These are phyloP conservation scores for Anthoscopus minutus DNA, from an alignment of 2,113 vertebrate genomes.

Conservation along the genomic window DNA sequence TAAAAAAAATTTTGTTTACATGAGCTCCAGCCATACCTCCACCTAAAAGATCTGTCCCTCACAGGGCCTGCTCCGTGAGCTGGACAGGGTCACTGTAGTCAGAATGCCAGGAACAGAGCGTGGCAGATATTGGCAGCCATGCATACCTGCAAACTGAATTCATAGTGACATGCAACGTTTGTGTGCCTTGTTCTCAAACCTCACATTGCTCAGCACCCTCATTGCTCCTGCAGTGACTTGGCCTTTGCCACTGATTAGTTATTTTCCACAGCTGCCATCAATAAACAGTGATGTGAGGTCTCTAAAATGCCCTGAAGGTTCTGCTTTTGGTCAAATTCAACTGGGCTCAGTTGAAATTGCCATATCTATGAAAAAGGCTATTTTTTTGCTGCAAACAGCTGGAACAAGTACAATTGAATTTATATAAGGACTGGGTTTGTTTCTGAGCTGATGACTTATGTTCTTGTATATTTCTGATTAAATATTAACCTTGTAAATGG, in stretches of 20 bases:
- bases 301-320: not conserved
- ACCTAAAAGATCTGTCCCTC: not conserved
- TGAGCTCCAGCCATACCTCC: not conserved
- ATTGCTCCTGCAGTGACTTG: not conserved
- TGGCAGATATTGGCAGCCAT: not conserved
- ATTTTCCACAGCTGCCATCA: not conserved
- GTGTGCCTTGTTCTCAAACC: not conserved
- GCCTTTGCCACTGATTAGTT: not conserved
- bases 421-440: slow-evolving; percentile 22
- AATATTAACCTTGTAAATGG: slow-evolving; percentile 48
- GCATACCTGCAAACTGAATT: not conserved
- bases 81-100: not conserved
- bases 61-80: not conserved
- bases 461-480: slow-evolving; percentile 62
- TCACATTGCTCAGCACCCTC: not conserved
- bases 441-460: slow-evolving; percentile 47
- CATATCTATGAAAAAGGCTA: not conserved
- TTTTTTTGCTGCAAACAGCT: slow-evolving; percentile 10
- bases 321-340: not conserved
- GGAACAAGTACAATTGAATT: slow-evolving; percentile 53
- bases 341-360: not conserved
- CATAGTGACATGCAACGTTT: not conserved
- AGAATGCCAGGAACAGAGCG: not conserved
- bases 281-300: not conserved
- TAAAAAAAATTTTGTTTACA: not conserved